Evolutionary conservation across 2,113 vertebrate species (phyloP), one percentile per base, ranked within the genome.

Genomic region (Rhinogobius similis): DNA sequence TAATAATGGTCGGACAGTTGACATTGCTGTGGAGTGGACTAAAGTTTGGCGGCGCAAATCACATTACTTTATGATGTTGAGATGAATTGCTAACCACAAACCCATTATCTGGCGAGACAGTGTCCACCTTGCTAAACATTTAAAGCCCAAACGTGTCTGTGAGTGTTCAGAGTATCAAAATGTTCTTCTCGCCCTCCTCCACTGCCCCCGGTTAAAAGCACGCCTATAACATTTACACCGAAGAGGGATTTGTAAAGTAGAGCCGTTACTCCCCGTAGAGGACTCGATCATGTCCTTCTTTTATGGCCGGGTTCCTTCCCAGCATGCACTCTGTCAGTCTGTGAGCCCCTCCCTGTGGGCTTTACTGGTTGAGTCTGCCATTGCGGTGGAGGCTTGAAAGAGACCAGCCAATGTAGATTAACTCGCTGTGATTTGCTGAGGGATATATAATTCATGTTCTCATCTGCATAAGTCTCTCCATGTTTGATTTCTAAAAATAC

Each of bases 401-500:
- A 58, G 26, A 29, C 55, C 14, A 14, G 38, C 41, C 44, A 67
- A 63, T 44, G 39, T 9, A 43, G 8, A 50, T 68, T 16, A 1
- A 27, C 1, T 4, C 43, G 9, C 59, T 78, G 59, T 48, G 53
- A 65, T 73, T 77, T 67, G 58, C 46, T 50, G 56, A 50, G 23
- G 72, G 67, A 75, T 62, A 61, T 82, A 82, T 69, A 59, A 82
- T 79, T 76, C 66, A 82, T 59, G 58, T 44, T 50, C 72, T 76
- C 65, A 79, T 82, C 58, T 59, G 12, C 72, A 74, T 43, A 39
- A 73, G 26, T 65, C 46, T 65, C 50, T 67, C 62, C 70, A 58
- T 46, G 62, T 4, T 29, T 3, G 12, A 63, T 7, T 44, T 67
- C 67, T 77, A 38, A 77, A 73, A 73, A 77, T 73, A 63, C n/a